Percentiles rank a stretch among this genome's conserved stretches.
Conservation (phyloP, 2,113 vertebrate species). For the Diphyllodes magnificus region DNA sequence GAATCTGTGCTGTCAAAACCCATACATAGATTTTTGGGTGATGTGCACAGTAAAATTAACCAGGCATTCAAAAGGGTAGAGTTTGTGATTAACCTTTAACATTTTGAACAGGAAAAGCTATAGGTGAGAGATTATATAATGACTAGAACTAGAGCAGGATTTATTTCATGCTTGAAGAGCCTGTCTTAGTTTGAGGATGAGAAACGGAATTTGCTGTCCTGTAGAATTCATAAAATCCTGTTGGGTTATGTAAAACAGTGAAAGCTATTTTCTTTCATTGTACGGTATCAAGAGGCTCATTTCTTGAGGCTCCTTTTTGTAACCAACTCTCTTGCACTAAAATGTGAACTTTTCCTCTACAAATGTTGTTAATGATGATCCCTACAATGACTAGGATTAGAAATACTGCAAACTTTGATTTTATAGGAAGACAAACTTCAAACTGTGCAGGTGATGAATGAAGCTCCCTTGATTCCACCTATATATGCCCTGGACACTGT, state of each 20-base stretch:
- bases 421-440: background rate
- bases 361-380: background rate
- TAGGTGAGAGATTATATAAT: conserved; percentile 3
- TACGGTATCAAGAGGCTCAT: background rate
- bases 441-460: background rate
- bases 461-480: background rate
- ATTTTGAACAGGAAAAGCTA: conserved; percentile 6
- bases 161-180: conserved; percentile 27
- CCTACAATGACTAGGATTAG: background rate
- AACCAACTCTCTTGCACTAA: background rate
- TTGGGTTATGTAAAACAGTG: background rate
- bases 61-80: background rate
- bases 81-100: conserved; percentile 21
- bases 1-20: conserved; percentile 1
- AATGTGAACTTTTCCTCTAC: background rate
- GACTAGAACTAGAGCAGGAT: background rate
- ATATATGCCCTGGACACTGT: background rate
- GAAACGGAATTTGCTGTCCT: conserved; percentile 25
- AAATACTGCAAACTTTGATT: background rate
- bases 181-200: background rate
- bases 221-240: background rate
- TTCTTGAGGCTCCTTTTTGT: background rate
- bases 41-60: background rate
- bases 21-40: background rate
- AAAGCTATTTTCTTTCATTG: background rate